phyloP scores from a whole-genome alignment of 2,888 invertebrate species.

The Caenorhabditis macrosperma region DNA sequence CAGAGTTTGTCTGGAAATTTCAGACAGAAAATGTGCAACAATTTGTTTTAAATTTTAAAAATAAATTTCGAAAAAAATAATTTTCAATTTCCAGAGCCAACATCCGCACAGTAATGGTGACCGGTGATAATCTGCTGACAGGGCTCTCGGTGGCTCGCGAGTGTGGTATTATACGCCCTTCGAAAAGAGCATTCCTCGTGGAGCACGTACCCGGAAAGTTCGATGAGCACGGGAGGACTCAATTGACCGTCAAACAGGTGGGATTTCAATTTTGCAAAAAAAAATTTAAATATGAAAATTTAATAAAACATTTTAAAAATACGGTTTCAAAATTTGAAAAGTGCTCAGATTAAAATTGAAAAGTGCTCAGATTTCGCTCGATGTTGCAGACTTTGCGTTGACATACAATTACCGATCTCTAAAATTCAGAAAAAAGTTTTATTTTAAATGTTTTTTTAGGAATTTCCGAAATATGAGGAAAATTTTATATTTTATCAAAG shows the following conservation, averaged over 20 bases:
- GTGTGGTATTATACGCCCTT: slow-evolving; percentile 83
- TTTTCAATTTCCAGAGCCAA: slow-evolving; percentile 84
- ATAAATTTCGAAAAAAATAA: background rate
- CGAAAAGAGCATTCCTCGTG: slow-evolving; percentile 71
- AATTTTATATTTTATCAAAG: background rate
- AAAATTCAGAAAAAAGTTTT: too few species aligned
- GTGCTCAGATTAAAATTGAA: too few species aligned
- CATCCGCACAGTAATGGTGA: slow-evolving; percentile 89
- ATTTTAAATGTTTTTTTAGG: background rate
- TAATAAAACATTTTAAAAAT: background rate
- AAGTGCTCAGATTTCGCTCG: too few species aligned
- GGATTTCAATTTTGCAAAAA: background rate
- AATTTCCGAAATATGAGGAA: background rate
- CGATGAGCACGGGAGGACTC: slow-evolving; percentile 63
- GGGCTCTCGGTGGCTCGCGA: slow-evolving; percentile 92
- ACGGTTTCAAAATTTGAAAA: too few species aligned
- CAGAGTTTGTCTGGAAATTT: too few species aligned
- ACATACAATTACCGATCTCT: too few species aligned
- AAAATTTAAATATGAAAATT: background rate
- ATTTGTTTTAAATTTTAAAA: slow-evolving; percentile 1
- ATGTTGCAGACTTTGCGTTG: too few species aligned
- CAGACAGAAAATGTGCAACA: background rate
- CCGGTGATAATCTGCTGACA: slow-evolving; percentile 93
- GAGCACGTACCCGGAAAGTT: slow-evolving; percentile 62
- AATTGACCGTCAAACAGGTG: slow-evolving; percentile 63